phyloP scores from a whole-genome alignment of 2,797 vertebrate genomes.

The Takifugu ocellatus region DNA sequence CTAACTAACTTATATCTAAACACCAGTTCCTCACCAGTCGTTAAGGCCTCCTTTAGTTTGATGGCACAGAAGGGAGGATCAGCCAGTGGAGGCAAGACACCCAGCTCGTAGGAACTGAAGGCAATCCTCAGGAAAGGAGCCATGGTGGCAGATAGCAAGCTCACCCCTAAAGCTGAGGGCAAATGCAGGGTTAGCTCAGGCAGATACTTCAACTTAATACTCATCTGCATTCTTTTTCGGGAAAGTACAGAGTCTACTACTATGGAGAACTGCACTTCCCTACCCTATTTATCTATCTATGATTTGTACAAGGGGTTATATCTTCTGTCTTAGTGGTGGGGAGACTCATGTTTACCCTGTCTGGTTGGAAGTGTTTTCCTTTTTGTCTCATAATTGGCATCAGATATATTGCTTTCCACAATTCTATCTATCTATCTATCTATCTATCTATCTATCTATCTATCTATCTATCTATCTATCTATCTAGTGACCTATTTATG shows the following conservation, averaged over 20 bases:
- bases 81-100: conserved; percentile 67
- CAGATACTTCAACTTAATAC: background rate
- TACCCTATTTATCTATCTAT: no score
- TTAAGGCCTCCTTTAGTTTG: conserved; percentile 94
- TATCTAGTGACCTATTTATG: no score
- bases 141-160: conserved; percentile 74
- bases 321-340: no score
- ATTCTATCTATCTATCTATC: no score
- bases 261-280: no score
- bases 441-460: no score
- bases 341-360: no score
- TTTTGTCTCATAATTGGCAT: no score
- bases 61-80: conserved; percentile 94
- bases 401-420: no score
- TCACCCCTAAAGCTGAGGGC: conserved; percentile 47
- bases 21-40: conserved; percentile 81
- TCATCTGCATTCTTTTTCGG: background rate
- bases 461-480: no score
- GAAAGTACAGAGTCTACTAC: background rate
- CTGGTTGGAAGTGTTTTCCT: no score
- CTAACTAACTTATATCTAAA: background rate
- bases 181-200: conserved; percentile 36
- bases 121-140: conserved; percentile 94
- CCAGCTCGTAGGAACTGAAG: conserved; percentile 92
- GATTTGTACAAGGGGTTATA: no score